Base-by-base conservation (phyloP, 92 coral and sea anemone genomes). In the Palythoa grandiflora region DNA sequence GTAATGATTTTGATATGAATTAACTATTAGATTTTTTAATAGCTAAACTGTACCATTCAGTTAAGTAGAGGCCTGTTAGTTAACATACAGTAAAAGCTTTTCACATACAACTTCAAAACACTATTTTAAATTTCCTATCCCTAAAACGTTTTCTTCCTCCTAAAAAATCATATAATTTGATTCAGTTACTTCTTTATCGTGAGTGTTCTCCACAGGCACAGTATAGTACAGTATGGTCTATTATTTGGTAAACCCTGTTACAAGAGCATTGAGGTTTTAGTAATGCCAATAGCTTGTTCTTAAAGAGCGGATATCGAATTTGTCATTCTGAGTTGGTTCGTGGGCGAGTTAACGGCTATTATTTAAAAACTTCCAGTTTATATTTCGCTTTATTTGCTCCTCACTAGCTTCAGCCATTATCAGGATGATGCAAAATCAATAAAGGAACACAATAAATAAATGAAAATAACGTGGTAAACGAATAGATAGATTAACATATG, bases 1-100 rank as follows among this genome's bases (percentile, higher is more conserved):
- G 66, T 59, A 61, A 61, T 61, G 17, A 61, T 61, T 61, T 61
- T 61, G 3, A 61, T 61, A 61, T 61, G 68, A 61, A 61, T 61
- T 61, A 14, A 61, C 68, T 61, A 61, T 61, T 61, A 15, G 3
- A 15, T 15, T 61, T 61, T 61, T 61, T 15, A 61, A 61, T 61
- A 61, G 68, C 68, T 61, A 61, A 61, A 61, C 68, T 15, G 68
- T 17, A 61, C 68, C 68, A 61, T 17, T 61, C 68, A 17, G 68
- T 61, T 61, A 15, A 61, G 68, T 61, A 61, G 68, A 61, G 68
- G 68, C 68, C 68, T 61, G 68, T 61, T 61, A 61, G 68, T 61
- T 15, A 61, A 61, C 68, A 61, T 17, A 15, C 20, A 61, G 36
- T 61, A 61, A 61, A 61, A 61, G 68, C 21, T 61, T 61, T 61